Conservation (phyloP, 2,113 vertebrate species). For the Parus major region DNA sequence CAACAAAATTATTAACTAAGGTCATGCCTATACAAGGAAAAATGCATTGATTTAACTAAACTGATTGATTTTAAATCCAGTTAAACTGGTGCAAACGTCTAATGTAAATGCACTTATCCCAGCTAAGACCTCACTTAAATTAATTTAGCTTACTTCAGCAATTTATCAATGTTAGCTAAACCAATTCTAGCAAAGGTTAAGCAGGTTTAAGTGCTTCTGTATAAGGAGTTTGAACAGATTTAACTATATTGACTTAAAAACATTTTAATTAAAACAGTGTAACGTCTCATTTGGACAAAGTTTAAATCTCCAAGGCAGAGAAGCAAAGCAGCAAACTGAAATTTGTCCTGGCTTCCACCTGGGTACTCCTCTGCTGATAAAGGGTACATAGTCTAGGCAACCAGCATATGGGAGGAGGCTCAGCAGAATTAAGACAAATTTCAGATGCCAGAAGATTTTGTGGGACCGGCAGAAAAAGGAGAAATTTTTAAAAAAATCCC, state of each 20-base stretch:
- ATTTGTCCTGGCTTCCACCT: not conserved
- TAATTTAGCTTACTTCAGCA: conserved; percentile 61
- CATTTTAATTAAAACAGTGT: conserved; percentile 42
- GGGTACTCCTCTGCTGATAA: not conserved
- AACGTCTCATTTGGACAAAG: not conserved
- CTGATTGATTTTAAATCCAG: conserved; percentile 45
- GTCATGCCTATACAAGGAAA: conserved; percentile 30
- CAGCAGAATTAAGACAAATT: not conserved
- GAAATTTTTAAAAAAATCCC: not conserved
- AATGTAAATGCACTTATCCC: conserved; percentile 44
- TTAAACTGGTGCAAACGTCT: conserved; percentile 55
- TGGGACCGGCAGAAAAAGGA: not conserved
- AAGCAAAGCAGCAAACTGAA: not conserved
- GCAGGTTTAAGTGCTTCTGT: conserved; percentile 46
- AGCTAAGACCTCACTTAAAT: conserved; percentile 52
- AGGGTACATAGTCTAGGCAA: not conserved
- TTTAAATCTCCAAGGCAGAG: not conserved
- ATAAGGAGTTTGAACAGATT: conserved; percentile 20
- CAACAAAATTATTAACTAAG: conserved; percentile 26
- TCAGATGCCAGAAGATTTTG: not conserved
- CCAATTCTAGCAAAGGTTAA: conserved; percentile 53
- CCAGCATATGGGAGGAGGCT: not conserved
- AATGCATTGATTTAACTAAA: conserved; percentile 35
- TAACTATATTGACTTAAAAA: conserved; percentile 51
- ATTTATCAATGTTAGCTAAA: conserved; percentile 57